These are phyloP conservation scores for Latheticus oryzae DNA, from an alignment of 2,888 invertebrate species.

Conservation along the genomic window DNA sequence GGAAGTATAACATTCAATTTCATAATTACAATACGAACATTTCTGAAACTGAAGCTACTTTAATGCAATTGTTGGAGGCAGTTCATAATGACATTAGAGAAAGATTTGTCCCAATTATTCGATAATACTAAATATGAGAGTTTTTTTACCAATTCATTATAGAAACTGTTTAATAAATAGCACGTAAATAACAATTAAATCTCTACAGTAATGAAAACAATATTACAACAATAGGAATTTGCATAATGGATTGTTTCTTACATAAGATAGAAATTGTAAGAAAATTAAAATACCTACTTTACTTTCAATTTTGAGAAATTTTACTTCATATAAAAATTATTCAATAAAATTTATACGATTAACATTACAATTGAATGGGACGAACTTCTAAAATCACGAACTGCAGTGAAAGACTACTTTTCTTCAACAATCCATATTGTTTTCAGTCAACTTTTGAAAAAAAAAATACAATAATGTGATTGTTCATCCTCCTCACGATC, in stretches of 20 bases:
- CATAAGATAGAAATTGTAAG: constrained; percentile 53
- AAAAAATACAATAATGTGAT: no score
- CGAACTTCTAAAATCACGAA: constrained; percentile 42
- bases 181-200: constrained; percentile 53
- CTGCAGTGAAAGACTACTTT: constrained; percentile 39
- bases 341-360: constrained; percentile 33
- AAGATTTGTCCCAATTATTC: constrained; percentile 15
- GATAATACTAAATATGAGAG: constrained; percentile 2
- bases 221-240: constrained; percentile 54
- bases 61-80: constrained; percentile 34
- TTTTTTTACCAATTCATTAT: constrained; percentile 20
- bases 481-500: constrained; percentile 22
- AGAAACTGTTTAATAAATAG: constrained; percentile 49
- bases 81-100: constrained; percentile 36
- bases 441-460: constrained; percentile 27
- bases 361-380: constrained; percentile 40
- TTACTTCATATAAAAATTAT: constrained; percentile 33
- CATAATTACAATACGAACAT: constrained; percentile 48
- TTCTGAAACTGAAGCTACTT: constrained; percentile 24
- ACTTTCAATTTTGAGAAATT: constrained; percentile 51
- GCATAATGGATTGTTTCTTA: constrained; percentile 54
- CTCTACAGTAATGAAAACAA: constrained; percentile 45
- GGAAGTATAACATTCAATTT: constrained; percentile 53
- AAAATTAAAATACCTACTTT: constrained; percentile 49
- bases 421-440: constrained; percentile 35